Conservation (phyloP, 2,888 invertebrate genomes). For the Argyra leucocephala region DNA sequence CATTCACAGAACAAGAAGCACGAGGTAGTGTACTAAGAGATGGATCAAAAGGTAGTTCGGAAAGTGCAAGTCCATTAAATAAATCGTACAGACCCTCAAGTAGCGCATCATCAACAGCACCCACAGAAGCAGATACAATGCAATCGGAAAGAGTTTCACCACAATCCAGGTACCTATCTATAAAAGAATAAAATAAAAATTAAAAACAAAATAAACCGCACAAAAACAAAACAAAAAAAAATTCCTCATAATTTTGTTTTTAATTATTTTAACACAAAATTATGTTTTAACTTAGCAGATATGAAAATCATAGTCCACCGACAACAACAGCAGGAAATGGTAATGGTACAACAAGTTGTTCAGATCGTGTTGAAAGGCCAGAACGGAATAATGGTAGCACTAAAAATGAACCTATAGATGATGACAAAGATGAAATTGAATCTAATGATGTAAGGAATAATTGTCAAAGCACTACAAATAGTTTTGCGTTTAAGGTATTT, state of each 20-base stretch:
- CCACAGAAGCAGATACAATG: constrained; percentile 44
- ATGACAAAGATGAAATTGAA: constrained; percentile 41
- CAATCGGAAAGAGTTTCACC: constrained; percentile 43
- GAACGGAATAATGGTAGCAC: constrained; percentile 43
- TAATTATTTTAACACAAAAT: not conserved
- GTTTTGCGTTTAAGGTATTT: constrained; percentile 28
- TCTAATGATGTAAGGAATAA: constrained; percentile 38
- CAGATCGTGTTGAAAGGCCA: constrained; percentile 21
- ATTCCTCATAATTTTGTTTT: no score
- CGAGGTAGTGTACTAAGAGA: constrained; percentile 61
- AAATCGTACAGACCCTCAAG: constrained; percentile 43
- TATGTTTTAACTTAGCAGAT: constrained; percentile 32
- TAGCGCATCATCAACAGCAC: constrained; percentile 44
- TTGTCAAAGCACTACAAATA: constrained; percentile 26
- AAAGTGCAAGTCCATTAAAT: constrained; percentile 45
- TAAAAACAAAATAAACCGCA: no score
- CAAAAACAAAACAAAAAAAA: no score
- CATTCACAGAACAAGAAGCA: constrained; percentile 42
- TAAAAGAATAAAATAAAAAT: not conserved
- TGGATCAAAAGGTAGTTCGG: constrained; percentile 43
- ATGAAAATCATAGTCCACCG: constrained; percentile 43
- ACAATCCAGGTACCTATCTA: constrained; percentile 37
- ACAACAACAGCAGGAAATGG: constrained; percentile 40
- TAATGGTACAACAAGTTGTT: constrained; percentile 26
- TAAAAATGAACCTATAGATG: constrained; percentile 39